phyloP scores from a whole-genome alignment of 2,888 invertebrate genomes.

The Siphlonurus alternatus region DNA sequence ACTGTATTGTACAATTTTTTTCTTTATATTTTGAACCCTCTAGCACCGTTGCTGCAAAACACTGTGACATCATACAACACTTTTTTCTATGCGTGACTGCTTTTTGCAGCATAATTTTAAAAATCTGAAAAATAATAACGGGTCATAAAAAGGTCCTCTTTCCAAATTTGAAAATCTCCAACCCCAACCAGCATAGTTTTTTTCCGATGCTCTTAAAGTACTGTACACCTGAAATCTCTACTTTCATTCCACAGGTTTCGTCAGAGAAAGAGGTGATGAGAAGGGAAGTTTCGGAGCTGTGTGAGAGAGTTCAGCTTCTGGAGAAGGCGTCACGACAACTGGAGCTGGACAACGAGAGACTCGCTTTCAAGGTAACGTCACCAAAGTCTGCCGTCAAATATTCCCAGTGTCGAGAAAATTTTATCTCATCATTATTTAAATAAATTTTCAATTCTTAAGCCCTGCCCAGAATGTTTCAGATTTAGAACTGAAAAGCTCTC shows the following conservation, averaged over 20 bases:
- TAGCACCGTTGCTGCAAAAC: too few relatives aligned
- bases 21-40: too few relatives aligned
- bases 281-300: constrained; percentile 26
- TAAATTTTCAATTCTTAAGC: neutral
- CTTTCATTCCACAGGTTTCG: constrained; percentile 17
- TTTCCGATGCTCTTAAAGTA: neutral
- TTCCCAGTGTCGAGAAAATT: neutral
- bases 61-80: too few relatives aligned
- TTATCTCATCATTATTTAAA: neutral
- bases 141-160: neutral
- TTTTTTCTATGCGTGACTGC: too few relatives aligned
- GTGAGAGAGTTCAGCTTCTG: constrained; percentile 22
- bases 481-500: too few relatives aligned
- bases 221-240: neutral
- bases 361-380: constrained; percentile 25
- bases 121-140: neutral
- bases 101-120: neutral
- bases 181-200: too few relatives aligned
- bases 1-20: too few relatives aligned
- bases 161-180: neutral
- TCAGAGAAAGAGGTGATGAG: constrained; percentile 24
- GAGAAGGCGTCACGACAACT: constrained; percentile 24
- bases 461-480: neutral
- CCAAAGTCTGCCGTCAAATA: neutral
- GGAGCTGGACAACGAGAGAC: constrained; percentile 25